phyloP scores from a whole-genome alignment of 2,888 invertebrate genomes.

The Catotricha subobsoleta region DNA sequence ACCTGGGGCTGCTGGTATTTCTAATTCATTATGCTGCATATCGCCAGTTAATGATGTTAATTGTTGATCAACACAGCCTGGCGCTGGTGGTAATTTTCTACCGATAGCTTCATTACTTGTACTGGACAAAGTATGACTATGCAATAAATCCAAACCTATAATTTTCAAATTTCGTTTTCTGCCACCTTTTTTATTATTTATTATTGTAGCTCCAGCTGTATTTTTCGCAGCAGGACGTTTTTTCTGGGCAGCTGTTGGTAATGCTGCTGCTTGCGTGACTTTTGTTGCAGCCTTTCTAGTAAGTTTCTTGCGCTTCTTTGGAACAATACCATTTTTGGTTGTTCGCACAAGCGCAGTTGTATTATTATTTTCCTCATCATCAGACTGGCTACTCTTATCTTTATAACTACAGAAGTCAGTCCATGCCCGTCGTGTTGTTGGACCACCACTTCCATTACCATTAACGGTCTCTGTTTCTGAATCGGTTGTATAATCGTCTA shows the following conservation, averaged over 20 bases:
- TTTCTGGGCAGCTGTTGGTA: conserved; percentile 6
- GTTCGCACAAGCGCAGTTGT: conserved; percentile 18
- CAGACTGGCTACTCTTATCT: conserved; percentile 42
- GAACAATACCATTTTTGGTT: conserved; percentile 15
- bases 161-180: conserved; percentile 53
- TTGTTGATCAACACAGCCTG: conserved; percentile 83
- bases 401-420: conserved; percentile 48
- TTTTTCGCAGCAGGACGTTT: conserved; percentile 13
- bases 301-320: conserved; percentile 28
- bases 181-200: conserved; percentile 32
- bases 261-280: conserved; percentile 16
- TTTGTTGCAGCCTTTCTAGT: conserved; percentile 24
- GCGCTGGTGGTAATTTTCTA: conserved; percentile 66
- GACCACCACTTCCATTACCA: conserved; percentile 18
- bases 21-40: conserved; percentile 62
- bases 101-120: conserved; percentile 57
- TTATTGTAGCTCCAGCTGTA: conserved; percentile 24
- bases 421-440: conserved; percentile 58
- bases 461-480: background rate
- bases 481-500: background rate
- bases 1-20: conserved; percentile 59
- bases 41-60: conserved; percentile 57
- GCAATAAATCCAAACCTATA: conserved; percentile 70
- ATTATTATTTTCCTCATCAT: conserved; percentile 36
- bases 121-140: conserved; percentile 74